Conservation (phyloP, 1,140 invertebrate species). For the Trissolcus basalis region DNA sequence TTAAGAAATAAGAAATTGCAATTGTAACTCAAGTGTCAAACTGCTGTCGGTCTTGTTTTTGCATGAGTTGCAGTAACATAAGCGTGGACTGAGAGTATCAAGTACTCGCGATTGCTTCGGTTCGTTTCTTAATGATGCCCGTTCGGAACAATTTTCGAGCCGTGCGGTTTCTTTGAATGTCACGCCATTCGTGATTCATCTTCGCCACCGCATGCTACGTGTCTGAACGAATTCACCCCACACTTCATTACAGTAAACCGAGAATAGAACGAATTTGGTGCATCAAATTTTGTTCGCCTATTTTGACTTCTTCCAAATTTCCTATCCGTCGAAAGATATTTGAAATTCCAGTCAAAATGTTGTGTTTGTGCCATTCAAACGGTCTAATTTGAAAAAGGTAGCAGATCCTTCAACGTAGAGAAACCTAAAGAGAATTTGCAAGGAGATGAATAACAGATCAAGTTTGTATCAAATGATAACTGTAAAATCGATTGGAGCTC, state of each 20-base stretch:
- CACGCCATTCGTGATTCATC: constrained; percentile 66
- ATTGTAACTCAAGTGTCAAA: constrained; percentile 34
- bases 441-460: constrained; percentile 7
- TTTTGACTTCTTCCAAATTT: too few species aligned
- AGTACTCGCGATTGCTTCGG: constrained; percentile 66
- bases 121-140: constrained; percentile 67
- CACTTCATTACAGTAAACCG: constrained; percentile 23
- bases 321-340: too few species aligned
- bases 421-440: too few species aligned
- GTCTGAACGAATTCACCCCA: constrained; percentile 30
- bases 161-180: constrained; percentile 70
- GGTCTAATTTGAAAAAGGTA: too few species aligned
- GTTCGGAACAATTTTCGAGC: constrained; percentile 68
- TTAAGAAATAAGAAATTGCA: constrained; percentile 17
- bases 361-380: too few species aligned
- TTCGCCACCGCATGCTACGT: constrained; percentile 50
- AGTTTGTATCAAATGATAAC: constrained; percentile 16
- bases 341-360: too few species aligned
- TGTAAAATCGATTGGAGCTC: constrained; percentile 35
- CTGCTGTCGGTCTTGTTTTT: constrained; percentile 31
- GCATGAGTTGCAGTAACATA: constrained; percentile 10
- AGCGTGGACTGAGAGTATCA: constrained; percentile 45
- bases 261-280: constrained; percentile 27
- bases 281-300: too few species aligned
- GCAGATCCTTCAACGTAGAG: too few species aligned